Conservation (phyloP, 2,797 vertebrate genomes). For the Coilia nasus region DNA sequence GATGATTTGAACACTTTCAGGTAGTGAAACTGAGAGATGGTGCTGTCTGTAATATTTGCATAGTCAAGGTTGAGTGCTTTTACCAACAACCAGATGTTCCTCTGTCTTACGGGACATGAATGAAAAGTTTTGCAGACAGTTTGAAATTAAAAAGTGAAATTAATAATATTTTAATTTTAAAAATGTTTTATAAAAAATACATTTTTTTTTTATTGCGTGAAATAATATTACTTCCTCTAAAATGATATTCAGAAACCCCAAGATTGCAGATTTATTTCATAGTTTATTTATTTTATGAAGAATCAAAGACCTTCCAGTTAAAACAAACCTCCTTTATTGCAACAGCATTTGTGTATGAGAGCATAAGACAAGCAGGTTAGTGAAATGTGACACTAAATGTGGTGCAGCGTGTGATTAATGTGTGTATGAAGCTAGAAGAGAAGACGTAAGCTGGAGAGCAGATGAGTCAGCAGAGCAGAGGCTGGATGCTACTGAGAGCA, state of each 20-base stretch:
- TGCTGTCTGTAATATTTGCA: conserved; percentile 18
- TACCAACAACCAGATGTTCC: not conserved
- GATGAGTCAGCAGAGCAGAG: not conserved
- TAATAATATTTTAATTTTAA: too few species aligned
- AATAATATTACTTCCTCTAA: too few species aligned
- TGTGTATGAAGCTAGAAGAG: not conserved
- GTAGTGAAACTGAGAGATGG: not conserved
- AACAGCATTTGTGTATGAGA: not conserved
- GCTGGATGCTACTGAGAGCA: conserved; percentile 54
- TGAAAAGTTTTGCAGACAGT: too few species aligned
- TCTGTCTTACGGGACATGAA: not conserved
- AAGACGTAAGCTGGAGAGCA: not conserved
- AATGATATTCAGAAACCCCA: too few species aligned
- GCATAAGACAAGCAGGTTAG: not conserved
- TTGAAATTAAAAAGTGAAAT: not conserved
- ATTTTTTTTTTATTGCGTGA: too few species aligned
- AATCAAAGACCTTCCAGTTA: not conserved
- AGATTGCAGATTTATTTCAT: too few species aligned
- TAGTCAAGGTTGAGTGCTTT: not conserved
- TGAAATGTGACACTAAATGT: not conserved
- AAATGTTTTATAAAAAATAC: too few species aligned
- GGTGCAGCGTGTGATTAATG: not conserved
- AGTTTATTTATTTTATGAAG: not conserved
- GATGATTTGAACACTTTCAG: not conserved
- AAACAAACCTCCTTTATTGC: not conserved